These are phyloP conservation scores for Spondyliosoma cantharus DNA, from an alignment of 2,797 vertebrate genomes.

Conservation along the genomic window DNA sequence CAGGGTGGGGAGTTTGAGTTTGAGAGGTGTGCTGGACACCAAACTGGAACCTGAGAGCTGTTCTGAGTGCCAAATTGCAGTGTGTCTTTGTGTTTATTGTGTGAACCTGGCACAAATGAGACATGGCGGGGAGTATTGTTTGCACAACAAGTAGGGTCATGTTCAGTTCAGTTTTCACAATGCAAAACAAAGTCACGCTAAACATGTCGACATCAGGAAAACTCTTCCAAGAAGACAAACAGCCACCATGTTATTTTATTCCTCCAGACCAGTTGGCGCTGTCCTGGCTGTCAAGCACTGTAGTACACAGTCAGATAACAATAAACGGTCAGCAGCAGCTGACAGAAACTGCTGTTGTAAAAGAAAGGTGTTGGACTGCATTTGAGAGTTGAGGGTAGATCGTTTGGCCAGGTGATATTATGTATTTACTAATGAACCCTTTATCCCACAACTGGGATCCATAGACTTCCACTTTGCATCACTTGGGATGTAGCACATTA, in stretches of 20 bases:
- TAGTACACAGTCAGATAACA: conserved; percentile 61
- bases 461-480: conserved; percentile 23
- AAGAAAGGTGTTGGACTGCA: conserved; percentile 47
- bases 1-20: conserved; percentile 27
- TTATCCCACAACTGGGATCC: conserved; percentile 28
- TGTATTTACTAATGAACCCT: conserved; percentile 37
- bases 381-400: conserved; percentile 27
- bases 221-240: conserved; percentile 60
- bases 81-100: conserved; percentile 68
- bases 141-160: conserved; percentile 72
- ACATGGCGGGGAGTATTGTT: conserved; percentile 66
- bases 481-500: conserved; percentile 31
- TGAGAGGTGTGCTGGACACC: conserved; percentile 54
- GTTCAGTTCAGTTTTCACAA: conserved; percentile 67
- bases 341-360: conserved; percentile 50
- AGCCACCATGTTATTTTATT: conserved; percentile 55
- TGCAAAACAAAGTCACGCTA: conserved; percentile 56
- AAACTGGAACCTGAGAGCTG: conserved; percentile 58
- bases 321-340: conserved; percentile 61
- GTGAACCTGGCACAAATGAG: conserved; percentile 66
- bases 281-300: conserved; percentile 61
- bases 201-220: conserved; percentile 57
- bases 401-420: conserved; percentile 21
- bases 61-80: conserved; percentile 53
- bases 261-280: conserved; percentile 56